phyloP scores from a whole-genome alignment of 2,113 vertebrate species.

The Furnarius figulus region DNA sequence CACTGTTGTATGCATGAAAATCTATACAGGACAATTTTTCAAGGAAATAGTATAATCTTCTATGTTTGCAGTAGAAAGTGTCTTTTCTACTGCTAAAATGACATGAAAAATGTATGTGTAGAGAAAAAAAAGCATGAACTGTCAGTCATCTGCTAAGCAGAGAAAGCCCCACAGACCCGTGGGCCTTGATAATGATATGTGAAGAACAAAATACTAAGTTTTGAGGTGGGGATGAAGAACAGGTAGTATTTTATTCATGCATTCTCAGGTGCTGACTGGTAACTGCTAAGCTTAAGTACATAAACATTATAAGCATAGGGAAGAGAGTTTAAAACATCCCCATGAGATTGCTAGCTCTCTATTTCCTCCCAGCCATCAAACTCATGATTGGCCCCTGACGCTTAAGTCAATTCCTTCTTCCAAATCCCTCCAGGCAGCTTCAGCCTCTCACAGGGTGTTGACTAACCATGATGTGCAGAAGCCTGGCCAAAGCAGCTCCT shows the following conservation, averaged over 20 bases:
- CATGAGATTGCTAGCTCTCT: not conserved
- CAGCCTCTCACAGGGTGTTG: not conserved
- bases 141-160: not conserved
- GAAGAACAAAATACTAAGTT: not conserved
- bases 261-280: not conserved
- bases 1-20: not conserved
- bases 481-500: not conserved
- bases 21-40: not conserved
- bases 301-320: not conserved
- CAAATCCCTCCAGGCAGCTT: not conserved
- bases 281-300: not conserved
- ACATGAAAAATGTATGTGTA: not conserved
- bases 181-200: not conserved
- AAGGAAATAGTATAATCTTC: not conserved
- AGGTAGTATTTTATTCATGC: not conserved
- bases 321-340: not conserved
- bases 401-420: not conserved
- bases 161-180: not conserved
- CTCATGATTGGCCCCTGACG: not conserved
- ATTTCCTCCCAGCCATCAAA: not conserved
- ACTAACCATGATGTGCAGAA: not conserved
- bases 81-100: not conserved
- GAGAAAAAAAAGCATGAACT: not conserved
- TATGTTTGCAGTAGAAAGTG: not conserved
- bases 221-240: not conserved